Evolutionary conservation across 2,797 vertebrate genomes (phyloP), one percentile per base, ranked within the genome.

Genomic region (Agapornis canus): DNA sequence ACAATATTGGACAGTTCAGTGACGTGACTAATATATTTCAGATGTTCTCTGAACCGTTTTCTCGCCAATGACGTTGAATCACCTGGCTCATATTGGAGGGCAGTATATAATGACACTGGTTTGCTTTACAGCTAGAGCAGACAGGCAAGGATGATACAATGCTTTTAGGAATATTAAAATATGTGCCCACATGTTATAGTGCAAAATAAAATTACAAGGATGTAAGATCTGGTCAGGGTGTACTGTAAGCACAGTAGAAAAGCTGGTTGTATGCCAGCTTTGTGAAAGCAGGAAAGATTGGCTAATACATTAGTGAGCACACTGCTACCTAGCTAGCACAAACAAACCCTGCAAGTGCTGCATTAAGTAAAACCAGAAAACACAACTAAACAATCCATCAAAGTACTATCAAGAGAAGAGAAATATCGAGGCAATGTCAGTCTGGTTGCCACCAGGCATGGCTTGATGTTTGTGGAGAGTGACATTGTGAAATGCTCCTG

Each of bases 401-500:
- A 92, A 90, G 47, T 60, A n/a, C 43, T 84, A 92, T 93, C 86
- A 60, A 86, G 81, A 93, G 76, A 71, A 87, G 78, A 72, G 51
- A 54, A 95, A 85, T 86, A 80, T 10, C 1, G 13, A 86, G 59
- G 71, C 54, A 82, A 63, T 90, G 92, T 93, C 90, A 93, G 89
- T 69, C 76, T 69, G 85, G 19, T 92, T 95, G 92, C 94, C 89
- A 95, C 51, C 25, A 91, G 94, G 92, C 84, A 93, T 49, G 71
- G 51, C 68, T 86, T 96, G 95, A 96, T 86, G 85, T 91, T 94
- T 95, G 96, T 96, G 88, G 90, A 93, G 88, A 95, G 14, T 96
- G 97, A 97, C 96, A 90, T 26, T 85, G 89, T 93, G 94, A 96
- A 95, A 96, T 47, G 61, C 92, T 97, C 82, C 94, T 63, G 85